Evolutionary conservation across 2,888 invertebrate species (phyloP), one percentile per base, ranked within the genome.

Genomic region (Pristionchus fissidentatus): DNA sequence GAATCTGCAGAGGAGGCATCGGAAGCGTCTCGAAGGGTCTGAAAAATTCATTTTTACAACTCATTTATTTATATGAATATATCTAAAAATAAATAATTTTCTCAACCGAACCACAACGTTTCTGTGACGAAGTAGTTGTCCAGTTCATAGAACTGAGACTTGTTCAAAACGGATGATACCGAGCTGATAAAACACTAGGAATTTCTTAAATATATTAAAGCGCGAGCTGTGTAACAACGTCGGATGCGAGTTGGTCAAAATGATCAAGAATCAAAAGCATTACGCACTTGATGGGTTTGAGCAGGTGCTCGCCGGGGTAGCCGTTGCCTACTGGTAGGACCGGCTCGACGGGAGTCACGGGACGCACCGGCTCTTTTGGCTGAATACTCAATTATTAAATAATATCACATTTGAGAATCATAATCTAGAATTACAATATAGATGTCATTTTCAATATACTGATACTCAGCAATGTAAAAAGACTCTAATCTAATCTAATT

Each of bases 351-450:
- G 91, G 90, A 22, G 89, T 85, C 41, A 88, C 91, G 15, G 91
- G 90, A 46, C 89, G 85, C 2, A 91, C 90, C 22, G 91, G 91
- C 32, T 91, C 90, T 29, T 87, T 85, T 8, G 91, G 91, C 90
- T 91, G 87, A 75, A 90, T n/a, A n/a, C n/a, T n/a, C n/a, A n/a
- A n/a, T n/a, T n/a, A 87, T n/a, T 8, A 57, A 38, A n/a, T 35
- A 22, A 41, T 10, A 66, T 29, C 19, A 62, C n/a, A 22, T 55
- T 55, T 55, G 7, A 55, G 38, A 35, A 84, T 29, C 19, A 22
- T 79, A 41, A 80, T 46, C 29, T 57, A 57, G n/a, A 26, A n/a
- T 19, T 10, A 10, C 4, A 57, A 26, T 57, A 29, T 0, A 57
- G n/a, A 4, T 41, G n/a, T 43, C 57, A 80, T 29, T n/a, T 57